A percentile compares a stretch with the other conserved stretches of the same genome.
Evolutionary conservation across 2,797 vertebrate species (phyloP).

Genomic region (Gobionotothen gibberifrons): DNA sequence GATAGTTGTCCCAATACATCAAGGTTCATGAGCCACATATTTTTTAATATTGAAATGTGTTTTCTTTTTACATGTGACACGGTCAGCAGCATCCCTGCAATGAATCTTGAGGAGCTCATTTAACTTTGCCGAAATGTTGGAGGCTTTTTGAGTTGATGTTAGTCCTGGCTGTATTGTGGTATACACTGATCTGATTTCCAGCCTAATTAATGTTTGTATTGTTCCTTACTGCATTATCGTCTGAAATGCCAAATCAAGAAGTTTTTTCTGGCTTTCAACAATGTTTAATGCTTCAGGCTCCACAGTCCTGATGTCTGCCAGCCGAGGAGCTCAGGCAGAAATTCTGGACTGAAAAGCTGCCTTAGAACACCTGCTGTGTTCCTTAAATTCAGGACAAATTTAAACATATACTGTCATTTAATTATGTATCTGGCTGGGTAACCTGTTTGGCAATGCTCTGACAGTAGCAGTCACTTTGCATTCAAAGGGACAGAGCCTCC

Average conservation of each 20-base stretch:
- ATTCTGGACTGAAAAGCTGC: background rate
- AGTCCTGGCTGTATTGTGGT: background rate
- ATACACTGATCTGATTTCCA: too few species aligned
- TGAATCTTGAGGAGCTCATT: background rate
- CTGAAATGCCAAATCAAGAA: background rate
- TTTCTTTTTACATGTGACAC: background rate
- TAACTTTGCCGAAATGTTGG: background rate
- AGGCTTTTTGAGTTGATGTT: background rate
- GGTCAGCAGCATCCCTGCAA: background rate
- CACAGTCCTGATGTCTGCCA: background rate
- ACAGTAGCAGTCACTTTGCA: slow-evolving; percentile 5
- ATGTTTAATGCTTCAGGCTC: background rate
- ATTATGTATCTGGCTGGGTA: slow-evolving; percentile 41
- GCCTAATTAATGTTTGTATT: background rate
- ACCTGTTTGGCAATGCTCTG: slow-evolving; percentile 15
- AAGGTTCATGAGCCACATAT: background rate
- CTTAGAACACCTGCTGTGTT: slow-evolving; percentile 29
- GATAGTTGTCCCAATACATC: background rate
- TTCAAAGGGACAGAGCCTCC: slow-evolving; percentile 18
- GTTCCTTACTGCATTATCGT: background rate
- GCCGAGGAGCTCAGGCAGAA: slow-evolving; percentile 1
- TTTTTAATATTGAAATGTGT: background rate
- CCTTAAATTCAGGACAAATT: slow-evolving; percentile 37
- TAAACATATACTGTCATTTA: slow-evolving; percentile 32
- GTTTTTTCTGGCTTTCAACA: background rate